Evolutionary conservation across 2,888 invertebrate species (phyloP).

Genomic region (Drosophila anomalata): DNA sequence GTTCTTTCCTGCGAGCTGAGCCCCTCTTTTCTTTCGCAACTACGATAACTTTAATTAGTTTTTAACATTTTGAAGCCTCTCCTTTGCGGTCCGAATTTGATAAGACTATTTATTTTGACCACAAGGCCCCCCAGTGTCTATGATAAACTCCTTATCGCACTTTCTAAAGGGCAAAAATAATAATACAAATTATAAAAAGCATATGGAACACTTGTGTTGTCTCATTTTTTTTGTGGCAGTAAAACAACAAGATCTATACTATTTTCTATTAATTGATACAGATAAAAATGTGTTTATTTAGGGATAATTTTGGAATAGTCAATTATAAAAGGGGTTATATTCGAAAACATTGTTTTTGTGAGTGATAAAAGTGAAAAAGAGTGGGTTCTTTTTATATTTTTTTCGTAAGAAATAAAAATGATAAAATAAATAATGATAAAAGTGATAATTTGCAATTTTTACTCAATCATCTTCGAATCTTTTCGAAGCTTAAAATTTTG

Average conservation of each 20-base stretch:
- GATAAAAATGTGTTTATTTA: neutral
- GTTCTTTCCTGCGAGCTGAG: neutral
- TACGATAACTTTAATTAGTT: slow-evolving; percentile 1
- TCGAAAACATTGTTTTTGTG: neutral
- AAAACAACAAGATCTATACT: neutral
- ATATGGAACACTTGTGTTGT: neutral
- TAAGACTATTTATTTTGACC: slow-evolving; percentile 16
- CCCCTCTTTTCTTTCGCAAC: neutral
- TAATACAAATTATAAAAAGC: neutral
- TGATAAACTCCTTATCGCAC: slow-evolving; percentile 11
- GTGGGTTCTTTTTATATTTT: too few relatives aligned
- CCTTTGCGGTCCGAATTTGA: slow-evolving; percentile 12
- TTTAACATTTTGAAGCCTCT: neutral
- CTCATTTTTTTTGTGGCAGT: neutral
- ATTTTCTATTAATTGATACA: neutral
- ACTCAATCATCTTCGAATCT: neutral
- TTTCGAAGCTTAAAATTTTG: neutral
- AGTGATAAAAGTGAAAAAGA: too few relatives aligned
- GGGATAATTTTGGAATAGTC: neutral
- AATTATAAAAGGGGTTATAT: neutral
- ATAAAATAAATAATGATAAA: too few relatives aligned
- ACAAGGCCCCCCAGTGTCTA: slow-evolving; percentile 7
- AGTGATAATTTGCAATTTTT: too few relatives aligned
- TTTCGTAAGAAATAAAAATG: too few relatives aligned
- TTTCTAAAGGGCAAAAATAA: neutral